Evolutionary conservation across 2,888 invertebrate species (phyloP), one percentile per base, ranked within the genome.

Genomic region (Blastobasis lacticolella): DNA sequence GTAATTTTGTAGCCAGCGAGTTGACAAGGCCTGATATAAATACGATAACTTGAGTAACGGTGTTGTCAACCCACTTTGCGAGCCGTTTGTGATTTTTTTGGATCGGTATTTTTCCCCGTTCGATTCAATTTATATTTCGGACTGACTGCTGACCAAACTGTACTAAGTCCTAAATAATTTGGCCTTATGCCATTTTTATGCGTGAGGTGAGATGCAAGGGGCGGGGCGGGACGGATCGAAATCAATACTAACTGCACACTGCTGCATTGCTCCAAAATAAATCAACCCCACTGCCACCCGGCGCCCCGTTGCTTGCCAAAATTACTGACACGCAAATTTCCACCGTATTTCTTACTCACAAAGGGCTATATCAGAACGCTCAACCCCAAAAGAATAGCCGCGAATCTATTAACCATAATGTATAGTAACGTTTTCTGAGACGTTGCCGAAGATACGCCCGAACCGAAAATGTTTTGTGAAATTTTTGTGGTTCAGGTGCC

Each of bases 201-300:
- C 84, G 85, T 83, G 78, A 81, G 82, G 79, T 79, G 80, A 79
- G 78, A 80, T 78, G 73, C 73, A 69, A 52, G 68, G 58, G 70
- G 71, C 68, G 73, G 58, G 73, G 77, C 75, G 76, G 75, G 73
- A 72, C 76, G 73, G 83, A 83, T 86, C 83, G 88, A 87, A 88
- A 88, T 88, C 88, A 87, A 88, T 89, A 88, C 87, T 83, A 86
- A 88, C 85, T 88, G 87, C 88, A 88, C 79, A 81, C 79, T 83
- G 83, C 78, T 87, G 88, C 88, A 88, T 81, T 88, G 88, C 88
- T 88, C 85, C 77, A 85, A 73, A 79, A 88, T 88, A 88, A 88
- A 88, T 89, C 88, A 86, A 70, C 73, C 77, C 75, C 76, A 74
- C 67, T 77, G 41, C 40, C 37, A 42, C 75, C 73, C 68, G 71